Base-by-base conservation (phyloP, 2,113 vertebrate genomes). In the Corythornis vintsioides region DNA sequence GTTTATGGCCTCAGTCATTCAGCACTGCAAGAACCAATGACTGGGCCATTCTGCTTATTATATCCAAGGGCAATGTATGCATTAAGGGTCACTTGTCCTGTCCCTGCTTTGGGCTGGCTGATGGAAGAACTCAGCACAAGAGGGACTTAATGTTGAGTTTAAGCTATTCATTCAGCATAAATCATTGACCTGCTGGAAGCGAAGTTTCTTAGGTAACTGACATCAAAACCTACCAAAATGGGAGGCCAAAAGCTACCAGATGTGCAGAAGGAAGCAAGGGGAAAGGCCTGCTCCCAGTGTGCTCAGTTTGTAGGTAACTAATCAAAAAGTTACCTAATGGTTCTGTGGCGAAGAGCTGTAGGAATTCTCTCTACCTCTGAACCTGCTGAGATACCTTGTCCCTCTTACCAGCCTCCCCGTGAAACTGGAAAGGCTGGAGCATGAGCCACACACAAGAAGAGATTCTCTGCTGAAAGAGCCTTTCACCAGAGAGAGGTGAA, bases 21-120 rank as follows among this genome's bases (percentile, higher is more conserved):
- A 29, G 61, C 22, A 25, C 35, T 16, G 11, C 18, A 15, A 43
- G 55, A 45, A 20, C 19, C 24, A 35, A 43, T 0, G 55, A 15
- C 19, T 12, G 40, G 40, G 29, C 15, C 20, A 6, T 70, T 42
- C 59, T 0, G 0, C 10, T 73, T 20, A 15, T 15, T 13, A 9
- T 11, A 0, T 1, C 13, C 3, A 15, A 63, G 10, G 48, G 0
- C 40, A 57, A 10, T 0, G 9, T 3, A 15, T 2, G 14, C 45
- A 6, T 50, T 69, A 3, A 9, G 35, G 53, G 2, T 70, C 14
- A 31, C 45, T 52, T 3, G 0, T 42, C 77, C 43, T 5, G 8
- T 1, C 43, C 33, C 50, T 24, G n/a, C 13, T 57, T 70, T 48
- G 42, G 55, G 33, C 60, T n/a, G 25, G 4, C 48, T 29, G 28